Evolutionary conservation across 2,113 vertebrate species (phyloP), one percentile per base, ranked within the genome.

Genomic region (Kryptolebias marmoratus): DNA sequence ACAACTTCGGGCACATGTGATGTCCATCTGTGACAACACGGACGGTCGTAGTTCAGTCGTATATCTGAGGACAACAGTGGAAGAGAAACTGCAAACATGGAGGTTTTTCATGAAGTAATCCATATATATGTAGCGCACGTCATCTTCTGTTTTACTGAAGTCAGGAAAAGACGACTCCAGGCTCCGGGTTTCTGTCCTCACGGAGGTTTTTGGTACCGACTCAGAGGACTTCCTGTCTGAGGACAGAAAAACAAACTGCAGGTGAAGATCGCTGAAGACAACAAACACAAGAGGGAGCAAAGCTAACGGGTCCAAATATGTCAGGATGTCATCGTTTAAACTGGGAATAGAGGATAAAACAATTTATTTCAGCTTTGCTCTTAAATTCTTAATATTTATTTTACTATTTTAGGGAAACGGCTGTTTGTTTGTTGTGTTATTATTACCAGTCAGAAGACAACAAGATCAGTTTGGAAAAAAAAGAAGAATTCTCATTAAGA

Each of bases 171-270:
- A 70, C 18, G 47, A 64, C 28, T 64, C 16, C 68, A 11, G 68
- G 63, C 61, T 70, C 68, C 71, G 57, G 52, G 67, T 45, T 61
- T 39, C 16, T 59, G 73, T 74, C 82, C 80, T 93, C 93, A 93
- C 12, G 92, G 93, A 79, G 93, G 92, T 79, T 92, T 89, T 30
- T 89, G 88, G 75, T 90, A 57, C 88, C 82, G 45, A 64, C 80
- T 65, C 56, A 89, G 71, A 10, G 77, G 56, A 22, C 79, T 77
- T 52, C 71, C 79, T 42, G 82, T 83, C 93, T 92, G 82, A 73
- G 75, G 84, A 84, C 65, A 81, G 44, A 90, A 86, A 75, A 84
- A 77, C 42, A 82, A 91, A 87, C 68, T 53, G 39, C 65, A 66
- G 79, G 73, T 71, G 74, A 85, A 64, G 68, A 82, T 53, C 71